Evolutionary conservation across 2,113 vertebrate species (phyloP), one percentile per base, ranked within the genome.

Genomic region (Aphyosemion australe): DNA sequence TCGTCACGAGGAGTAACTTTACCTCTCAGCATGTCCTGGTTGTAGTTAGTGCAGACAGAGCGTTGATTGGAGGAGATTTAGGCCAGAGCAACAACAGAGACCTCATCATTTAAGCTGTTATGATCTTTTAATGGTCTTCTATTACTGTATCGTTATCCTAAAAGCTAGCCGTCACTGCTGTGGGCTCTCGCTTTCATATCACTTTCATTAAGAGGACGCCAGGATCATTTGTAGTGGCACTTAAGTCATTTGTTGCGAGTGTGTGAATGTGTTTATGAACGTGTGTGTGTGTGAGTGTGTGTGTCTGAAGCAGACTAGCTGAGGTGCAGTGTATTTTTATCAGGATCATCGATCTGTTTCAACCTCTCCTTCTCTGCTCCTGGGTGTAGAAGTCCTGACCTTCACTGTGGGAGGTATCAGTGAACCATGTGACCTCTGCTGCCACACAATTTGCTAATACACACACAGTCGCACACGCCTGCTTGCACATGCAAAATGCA

Each of bases 321-420:
- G 84, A 89, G 83, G 79, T 88, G 83, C 78, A 67, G 86, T 75
- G 82, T 89, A 92, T 91, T 91, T 92, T 90, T 91, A 91, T 90
- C 90, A 82, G 64, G 32, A 78, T 49, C 80, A 90, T 92, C 78
- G 88, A 91, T 91, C 86, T 87, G 82, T 78, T 87, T 88, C 83
- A 72, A 61, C 74, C 80, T 79, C 74, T 58, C 59, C 69, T 74
- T 76, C 70, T 83, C 67, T 78, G 78, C 79, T 77, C 60, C 84
- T 82, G 73, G 72, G 86, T 82, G 85, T 74, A 74, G 58, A 66
- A 70, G 76, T 74, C 83, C 82, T 86, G 93, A 94, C 94, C 90
- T 95, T 93, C 88, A 90, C 72, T 88, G 83, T 82, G 65, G 83
- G 87, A 70, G 89, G 76, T 82, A 72, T 92, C 82, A 69, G 45